Base-by-base conservation (phyloP, 2,888 invertebrate species). In the Pseudococcus jackbeardsleyi region DNA sequence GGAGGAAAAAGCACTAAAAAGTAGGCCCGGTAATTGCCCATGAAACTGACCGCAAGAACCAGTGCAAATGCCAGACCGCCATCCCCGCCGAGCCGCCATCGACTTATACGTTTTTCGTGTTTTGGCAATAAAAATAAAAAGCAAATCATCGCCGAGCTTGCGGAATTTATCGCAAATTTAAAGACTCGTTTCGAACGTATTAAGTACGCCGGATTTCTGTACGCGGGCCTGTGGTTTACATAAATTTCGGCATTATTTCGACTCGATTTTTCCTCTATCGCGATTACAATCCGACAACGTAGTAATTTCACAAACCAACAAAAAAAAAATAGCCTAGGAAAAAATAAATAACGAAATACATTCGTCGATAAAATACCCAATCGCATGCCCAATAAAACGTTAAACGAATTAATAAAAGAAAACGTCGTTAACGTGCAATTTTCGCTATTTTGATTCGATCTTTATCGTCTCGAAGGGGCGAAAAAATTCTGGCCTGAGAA, bases 401-500 rank as follows among this genome's bases (percentile, higher is more conserved):
- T 72, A 11, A 72, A 72, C 68, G 68, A 72, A 72, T 72, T 72
- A 72, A 72, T 72, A 72, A 33, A 59, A 33, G 68, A 72, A 72
- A 3, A 1, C 68, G 68, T 22, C 68, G 68, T 72, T 72, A 72
- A 72, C 26, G 68, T 72, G 33, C 68, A 72, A 72, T 72, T 72
- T 72, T 72, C 19, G 9, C 19, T 72, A 72, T 72, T 72, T 72
- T 72, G 68, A 72, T 72, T 33, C 15, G 68, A 72, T 72, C 11
- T 72, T 72, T 72, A 72, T 72, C 68, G 12, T 15, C 1, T 33
- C 26, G 3, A 33, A 3, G 26, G 26, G 50, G 15, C 3, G 12
- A 59, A 59, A 54, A 59, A 59, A 59, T 19, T 6, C 12, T 59
- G 6, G 26, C 26, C 26, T 1, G 3, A 33, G 26, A 3, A 33